Evolutionary conservation across 2,888 invertebrate genomes (phyloP), one percentile per base, ranked within the genome.

Genomic region (Mythimna loreyi): DNA sequence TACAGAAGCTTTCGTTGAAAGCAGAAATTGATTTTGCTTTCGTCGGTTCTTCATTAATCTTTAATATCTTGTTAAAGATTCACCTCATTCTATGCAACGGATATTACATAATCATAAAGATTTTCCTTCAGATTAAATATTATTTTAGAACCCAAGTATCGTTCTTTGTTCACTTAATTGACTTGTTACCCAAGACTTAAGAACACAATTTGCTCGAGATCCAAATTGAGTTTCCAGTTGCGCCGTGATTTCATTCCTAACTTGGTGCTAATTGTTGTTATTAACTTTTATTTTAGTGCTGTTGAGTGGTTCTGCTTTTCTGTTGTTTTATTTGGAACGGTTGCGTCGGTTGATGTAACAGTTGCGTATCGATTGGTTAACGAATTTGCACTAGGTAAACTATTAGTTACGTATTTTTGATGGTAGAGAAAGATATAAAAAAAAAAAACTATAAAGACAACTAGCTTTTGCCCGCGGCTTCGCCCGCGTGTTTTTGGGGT

Each of bases 91-190:
- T 58, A 21, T 21, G 25, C 45, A 55, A 30, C 30, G 19, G 47
- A 30, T 53, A 55, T 71, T 45, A 50, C 16, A 43, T 56, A 52
- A 25, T 30, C 13, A 21, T 16, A 40, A 60, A 67, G 25, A 43
- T 56, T 40, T 50, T 50, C 52, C 50, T 25, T 4, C 3, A 49
- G 58, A 67, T 59, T 50, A 50, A 73, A 61, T 40, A 40, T 52
- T 65, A 33, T 79, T 62, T 67, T 45, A 45, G 23, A 58, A 40
- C n/a, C 21, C 50, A 57, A 23, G 21, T 56, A 28, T 53, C n/a
- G 33, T 30, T 65, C 59, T 72, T 66, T 67, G 61, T 61, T 72
- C 55, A 19, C 63, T 25, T 77, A 81, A 73, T 80, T 80, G 73
- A 67, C 45, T 59, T 77, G 56, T 78, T 73, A 67, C 65, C 3